Conservation (phyloP, 2,113 vertebrate genomes). For the Prolemur simus region DNA sequence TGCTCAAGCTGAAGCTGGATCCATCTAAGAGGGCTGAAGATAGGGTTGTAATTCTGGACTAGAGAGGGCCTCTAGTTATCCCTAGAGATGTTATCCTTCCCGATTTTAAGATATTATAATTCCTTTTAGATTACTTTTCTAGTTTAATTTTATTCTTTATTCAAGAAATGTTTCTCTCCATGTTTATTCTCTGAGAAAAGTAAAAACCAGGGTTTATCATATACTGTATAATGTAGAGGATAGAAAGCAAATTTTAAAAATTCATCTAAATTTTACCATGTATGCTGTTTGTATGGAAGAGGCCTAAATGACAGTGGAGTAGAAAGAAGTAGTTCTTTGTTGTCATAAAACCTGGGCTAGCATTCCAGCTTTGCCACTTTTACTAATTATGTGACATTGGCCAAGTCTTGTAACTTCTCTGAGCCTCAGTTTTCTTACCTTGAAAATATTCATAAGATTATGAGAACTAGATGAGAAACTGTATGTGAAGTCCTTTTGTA, state of each 20-base stretch:
- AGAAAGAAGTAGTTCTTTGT: constrained; percentile 20
- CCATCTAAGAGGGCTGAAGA: background rate
- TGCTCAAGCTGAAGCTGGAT: background rate
- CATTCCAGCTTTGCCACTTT: background rate
- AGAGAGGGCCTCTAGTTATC: background rate
- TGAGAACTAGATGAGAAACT: constrained; percentile 5
- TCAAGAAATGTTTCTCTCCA: constrained; percentile 41
- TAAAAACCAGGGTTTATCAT: background rate
- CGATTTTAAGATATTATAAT: constrained; percentile 16
- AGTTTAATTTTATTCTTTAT: constrained; percentile 44
- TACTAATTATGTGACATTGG: constrained; percentile 13
- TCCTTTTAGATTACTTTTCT: background rate
- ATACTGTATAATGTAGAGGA: background rate
- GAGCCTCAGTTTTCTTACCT: background rate
- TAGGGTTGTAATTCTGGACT: constrained; percentile 10
- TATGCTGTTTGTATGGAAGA: constrained; percentile 11
- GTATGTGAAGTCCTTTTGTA: constrained; percentile 8
- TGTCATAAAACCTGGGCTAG: constrained; percentile 14
- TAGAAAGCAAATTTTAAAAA: background rate
- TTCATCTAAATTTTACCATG: background rate
- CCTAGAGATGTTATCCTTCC: background rate
- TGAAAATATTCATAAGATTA: constrained; percentile 26
- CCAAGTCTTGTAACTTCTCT: constrained; percentile 9
- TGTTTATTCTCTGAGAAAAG: constrained; percentile 48
- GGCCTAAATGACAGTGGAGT: background rate